phyloP scores from a whole-genome alignment of 1,140 invertebrate species.

The Agrypnia vestita region DNA sequence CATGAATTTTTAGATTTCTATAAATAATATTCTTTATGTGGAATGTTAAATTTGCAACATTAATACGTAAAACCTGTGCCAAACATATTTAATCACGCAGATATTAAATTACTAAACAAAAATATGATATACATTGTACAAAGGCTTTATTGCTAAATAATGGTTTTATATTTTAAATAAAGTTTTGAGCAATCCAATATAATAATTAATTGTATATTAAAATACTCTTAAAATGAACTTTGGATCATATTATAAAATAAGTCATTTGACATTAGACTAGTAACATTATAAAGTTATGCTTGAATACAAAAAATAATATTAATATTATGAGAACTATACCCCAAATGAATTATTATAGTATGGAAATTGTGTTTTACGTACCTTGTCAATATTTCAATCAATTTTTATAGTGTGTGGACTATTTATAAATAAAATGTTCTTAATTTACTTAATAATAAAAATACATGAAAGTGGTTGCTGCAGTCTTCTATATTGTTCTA shows the following conservation, averaged over 20 bases:
- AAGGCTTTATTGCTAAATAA: constrained; percentile 18
- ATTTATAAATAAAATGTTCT: not conserved
- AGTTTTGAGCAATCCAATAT: constrained; percentile 35
- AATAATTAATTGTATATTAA: constrained; percentile 6
- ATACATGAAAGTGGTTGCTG: not conserved
- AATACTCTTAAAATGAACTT: constrained; percentile 38
- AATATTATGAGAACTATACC: not conserved
- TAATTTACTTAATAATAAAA: not conserved
- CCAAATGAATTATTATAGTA: no score
- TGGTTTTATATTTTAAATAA: constrained; percentile 9
- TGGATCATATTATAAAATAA: constrained; percentile 13
- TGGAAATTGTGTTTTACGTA: no score
- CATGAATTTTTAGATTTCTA: no score
- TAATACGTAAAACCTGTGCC: not conserved
- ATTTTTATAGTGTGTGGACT: no score
- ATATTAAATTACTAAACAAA: not conserved
- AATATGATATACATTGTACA: not conserved
- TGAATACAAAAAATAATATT: not conserved
- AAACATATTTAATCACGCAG: no score
- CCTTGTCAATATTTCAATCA: no score
- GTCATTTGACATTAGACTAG: constrained; percentile 22
- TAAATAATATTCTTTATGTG: not conserved
- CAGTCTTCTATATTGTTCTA: not conserved
- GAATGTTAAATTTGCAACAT: constrained; percentile 11
- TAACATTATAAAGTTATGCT: not conserved